These are phyloP conservation scores for Parotocinclus haroldoi DNA, from an alignment of 2,797 vertebrate species.

Conservation along the genomic window DNA sequence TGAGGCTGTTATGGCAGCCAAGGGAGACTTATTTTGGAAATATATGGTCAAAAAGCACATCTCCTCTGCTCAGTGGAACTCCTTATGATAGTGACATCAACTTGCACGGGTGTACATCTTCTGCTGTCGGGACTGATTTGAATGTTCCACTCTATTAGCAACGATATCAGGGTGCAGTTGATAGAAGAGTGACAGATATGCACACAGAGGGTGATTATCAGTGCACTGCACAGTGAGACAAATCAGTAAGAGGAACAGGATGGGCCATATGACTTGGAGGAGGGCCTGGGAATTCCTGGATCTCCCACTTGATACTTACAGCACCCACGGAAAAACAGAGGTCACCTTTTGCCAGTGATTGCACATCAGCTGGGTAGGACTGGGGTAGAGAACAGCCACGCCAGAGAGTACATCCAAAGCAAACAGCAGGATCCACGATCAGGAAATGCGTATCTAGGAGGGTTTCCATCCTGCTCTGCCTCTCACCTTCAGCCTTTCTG, in stretches of 20 bases:
- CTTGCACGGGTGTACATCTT: no score
- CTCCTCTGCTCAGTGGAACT: no score
- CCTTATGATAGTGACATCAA: no score
- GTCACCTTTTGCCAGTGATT: conserved; percentile 24
- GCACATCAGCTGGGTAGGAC: neutral
- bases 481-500: conserved; percentile 38
- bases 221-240: conserved; percentile 36
- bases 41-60: no score
- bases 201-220: conserved; percentile 31
- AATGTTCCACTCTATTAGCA: neutral
- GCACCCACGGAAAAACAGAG: conserved; percentile 28
- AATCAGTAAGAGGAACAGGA: conserved; percentile 21
- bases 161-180: neutral
- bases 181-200: neutral
- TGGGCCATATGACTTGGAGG: conserved; percentile 1
- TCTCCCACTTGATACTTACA: conserved; percentile 26
- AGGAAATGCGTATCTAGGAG: conserved; percentile 50
- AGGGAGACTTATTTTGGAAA: no score
- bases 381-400: conserved; percentile 21
- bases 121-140: no score
- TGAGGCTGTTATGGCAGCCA: no score
- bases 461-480: conserved; percentile 45
- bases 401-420: conserved; percentile 43
- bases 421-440: conserved; percentile 43
- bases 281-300: conserved; percentile 18